These are phyloP conservation scores for Mus caroli DNA, from an alignment of 2,797 vertebrate genomes.

Conservation along the genomic window DNA sequence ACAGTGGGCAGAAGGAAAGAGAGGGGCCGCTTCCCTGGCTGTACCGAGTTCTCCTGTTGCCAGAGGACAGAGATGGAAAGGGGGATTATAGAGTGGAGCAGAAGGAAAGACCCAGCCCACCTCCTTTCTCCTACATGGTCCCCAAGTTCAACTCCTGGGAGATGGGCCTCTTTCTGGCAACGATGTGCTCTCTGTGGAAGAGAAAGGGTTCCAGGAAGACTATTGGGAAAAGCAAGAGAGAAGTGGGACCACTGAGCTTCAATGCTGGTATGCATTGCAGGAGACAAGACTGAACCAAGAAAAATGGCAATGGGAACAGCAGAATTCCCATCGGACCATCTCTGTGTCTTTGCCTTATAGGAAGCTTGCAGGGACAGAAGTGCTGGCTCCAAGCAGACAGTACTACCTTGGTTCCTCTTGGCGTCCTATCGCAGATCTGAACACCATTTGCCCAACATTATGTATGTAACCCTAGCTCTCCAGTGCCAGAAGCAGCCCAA, in stretches of 20 bases:
- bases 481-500: slow-evolving; percentile 30
- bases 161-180: not conserved
- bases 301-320: not conserved
- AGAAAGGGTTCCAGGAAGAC: not conserved
- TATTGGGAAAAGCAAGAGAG: not conserved
- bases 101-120: not conserved
- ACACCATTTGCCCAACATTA: not conserved
- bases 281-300: slow-evolving; percentile 20
- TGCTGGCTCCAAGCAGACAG: slow-evolving; percentile 12
- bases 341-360: slow-evolving; percentile 17
- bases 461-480: not conserved
- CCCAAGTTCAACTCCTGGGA: slow-evolving; percentile 7
- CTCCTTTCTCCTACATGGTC: not conserved
- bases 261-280: not conserved
- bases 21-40: slow-evolving; percentile 94
- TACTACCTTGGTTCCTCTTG: not conserved
- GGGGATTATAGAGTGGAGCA: not conserved
- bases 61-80: slow-evolving; percentile 59
- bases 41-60: slow-evolving; percentile 92
- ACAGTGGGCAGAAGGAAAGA: slow-evolving; percentile 97
- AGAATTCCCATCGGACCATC: slow-evolving; percentile 5
- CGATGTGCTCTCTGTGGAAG: slow-evolving; percentile 45
- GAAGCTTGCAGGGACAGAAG: not conserved
- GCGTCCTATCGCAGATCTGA: not conserved
- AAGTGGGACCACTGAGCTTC: not conserved